A percentile compares a stretch with the other conserved stretches of the same genome.
Evolutionary conservation across 92 coral and sea anemone genomes (phyloP).

Genomic region (Muricea muricata): DNA sequence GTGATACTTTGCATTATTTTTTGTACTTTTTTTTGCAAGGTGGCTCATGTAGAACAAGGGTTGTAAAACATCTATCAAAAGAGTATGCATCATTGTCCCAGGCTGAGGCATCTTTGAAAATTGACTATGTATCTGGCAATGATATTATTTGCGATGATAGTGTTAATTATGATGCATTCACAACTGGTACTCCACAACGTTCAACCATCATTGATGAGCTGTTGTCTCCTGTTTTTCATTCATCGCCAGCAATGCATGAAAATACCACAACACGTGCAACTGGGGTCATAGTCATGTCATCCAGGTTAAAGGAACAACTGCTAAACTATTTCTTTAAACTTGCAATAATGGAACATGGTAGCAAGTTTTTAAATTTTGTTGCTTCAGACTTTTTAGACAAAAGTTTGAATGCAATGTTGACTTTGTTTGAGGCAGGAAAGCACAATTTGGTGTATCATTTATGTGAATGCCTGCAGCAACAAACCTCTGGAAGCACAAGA

Average conservation of each 20-base stretch:
- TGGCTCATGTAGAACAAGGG: conserved; percentile 46
- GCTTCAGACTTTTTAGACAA: conserved; percentile 20
- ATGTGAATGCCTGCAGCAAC: conserved; percentile 30
- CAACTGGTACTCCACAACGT: conserved; percentile 14
- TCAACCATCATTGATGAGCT: conserved; percentile 8
- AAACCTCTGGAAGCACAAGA: no score
- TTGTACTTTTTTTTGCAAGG: conserved; percentile 38
- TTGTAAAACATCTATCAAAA: not conserved
- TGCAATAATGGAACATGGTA: not conserved
- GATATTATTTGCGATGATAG: not conserved
- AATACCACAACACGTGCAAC: not conserved
- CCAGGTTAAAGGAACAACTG: no score
- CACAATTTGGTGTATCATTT: conserved; percentile 22
- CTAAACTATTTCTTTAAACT: not conserved
- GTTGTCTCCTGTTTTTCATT: conserved; percentile 14
- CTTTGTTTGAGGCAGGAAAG: conserved; percentile 27
- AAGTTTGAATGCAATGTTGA: conserved; percentile 14
- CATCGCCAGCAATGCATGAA: conserved; percentile 14
- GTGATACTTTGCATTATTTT: no score
- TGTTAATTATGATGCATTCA: not conserved
- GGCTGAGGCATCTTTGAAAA: conserved; percentile 6
- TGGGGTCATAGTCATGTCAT: not conserved
- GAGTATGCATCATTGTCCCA: conserved; percentile 20
- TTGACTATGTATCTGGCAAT: not conserved
- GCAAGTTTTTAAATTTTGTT: conserved; percentile 26